Percentiles rank a stretch among this genome's conserved stretches.
Evolutionary conservation across 2,888 invertebrate species (phyloP).

Genomic region (Spisula solida): DNA sequence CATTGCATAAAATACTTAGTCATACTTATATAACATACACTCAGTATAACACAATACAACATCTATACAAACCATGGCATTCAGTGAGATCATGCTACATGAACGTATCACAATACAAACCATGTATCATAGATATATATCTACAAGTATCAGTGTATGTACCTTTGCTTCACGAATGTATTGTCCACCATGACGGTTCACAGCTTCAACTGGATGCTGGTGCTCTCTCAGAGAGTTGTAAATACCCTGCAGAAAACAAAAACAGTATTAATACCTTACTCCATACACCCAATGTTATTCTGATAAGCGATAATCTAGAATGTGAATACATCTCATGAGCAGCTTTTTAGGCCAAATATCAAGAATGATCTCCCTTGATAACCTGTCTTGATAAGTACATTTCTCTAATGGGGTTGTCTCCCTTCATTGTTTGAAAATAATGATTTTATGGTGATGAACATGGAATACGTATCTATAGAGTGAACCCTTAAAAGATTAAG

Average conservation of each 20-base stretch:
- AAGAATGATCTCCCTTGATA: too few species aligned
- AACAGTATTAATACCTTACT: background rate
- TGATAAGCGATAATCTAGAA: background rate
- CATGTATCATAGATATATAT: constrained; percentile 17
- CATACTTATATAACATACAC: background rate
- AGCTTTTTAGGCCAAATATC: background rate
- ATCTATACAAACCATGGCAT: constrained; percentile 37
- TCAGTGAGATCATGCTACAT: constrained; percentile 26
- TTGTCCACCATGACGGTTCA: constrained; percentile 97
- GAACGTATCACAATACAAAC: constrained; percentile 38
- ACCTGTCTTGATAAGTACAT: too few species aligned
- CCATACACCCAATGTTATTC: too few species aligned
- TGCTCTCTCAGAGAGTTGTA: constrained; percentile 97
- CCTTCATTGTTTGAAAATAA: too few species aligned
- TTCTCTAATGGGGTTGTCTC: too few species aligned
- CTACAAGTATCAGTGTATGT: constrained; percentile 32
- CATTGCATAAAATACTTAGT: constrained; percentile 38
- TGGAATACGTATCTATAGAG: too few species aligned
- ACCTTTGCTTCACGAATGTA: constrained; percentile 99
- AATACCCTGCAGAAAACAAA: constrained; percentile 91
- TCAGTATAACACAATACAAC: background rate
- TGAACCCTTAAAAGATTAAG: too few species aligned
- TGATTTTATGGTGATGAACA: too few species aligned
- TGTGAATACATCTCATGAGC: background rate
- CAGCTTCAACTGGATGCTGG: constrained; percentile 97